These are phyloP conservation scores for Brassicogethes aeneus DNA, from an alignment of 2,888 invertebrate genomes.

Conservation along the genomic window DNA sequence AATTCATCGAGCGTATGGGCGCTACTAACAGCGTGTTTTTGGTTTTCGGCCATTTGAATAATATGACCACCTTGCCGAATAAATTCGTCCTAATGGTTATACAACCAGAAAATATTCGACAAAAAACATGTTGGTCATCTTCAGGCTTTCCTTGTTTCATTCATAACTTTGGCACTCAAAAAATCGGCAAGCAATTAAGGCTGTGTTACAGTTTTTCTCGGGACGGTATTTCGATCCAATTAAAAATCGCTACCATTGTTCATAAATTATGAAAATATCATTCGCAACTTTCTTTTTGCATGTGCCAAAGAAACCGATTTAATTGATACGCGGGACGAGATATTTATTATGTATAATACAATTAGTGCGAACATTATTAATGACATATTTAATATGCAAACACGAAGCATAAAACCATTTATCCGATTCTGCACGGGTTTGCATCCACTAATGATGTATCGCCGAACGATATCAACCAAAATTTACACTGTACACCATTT, in stretches of 20 bases:
- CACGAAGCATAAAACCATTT: constrained; percentile 1
- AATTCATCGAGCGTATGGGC: constrained; percentile 15
- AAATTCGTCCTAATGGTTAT: constrained; percentile 23
- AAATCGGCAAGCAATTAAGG: constrained; percentile 25
- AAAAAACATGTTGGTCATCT: constrained; percentile 14
- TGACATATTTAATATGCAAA: constrained; percentile 7
- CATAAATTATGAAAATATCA: constrained; percentile 25
- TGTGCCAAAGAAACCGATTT: constrained; percentile 8
- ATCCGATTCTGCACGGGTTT: too few relatives aligned
- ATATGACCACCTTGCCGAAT: constrained; percentile 22
- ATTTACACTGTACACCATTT: too few relatives aligned
- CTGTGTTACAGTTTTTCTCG: constrained; percentile 13
- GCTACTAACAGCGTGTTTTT: constrained; percentile 27
- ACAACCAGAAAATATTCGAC: constrained; percentile 16
- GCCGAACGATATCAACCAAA: too few relatives aligned
- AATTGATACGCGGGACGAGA: constrained; percentile 13
- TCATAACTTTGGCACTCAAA: constrained; percentile 20
- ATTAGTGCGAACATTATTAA: constrained; percentile 17
- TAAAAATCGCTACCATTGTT: constrained; percentile 18
- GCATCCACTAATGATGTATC: too few relatives aligned
- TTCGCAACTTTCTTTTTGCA: constrained; percentile 20
- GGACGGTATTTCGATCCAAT: constrained; percentile 24
- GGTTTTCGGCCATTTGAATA: constrained; percentile 20
- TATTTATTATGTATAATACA: constrained; percentile 15
- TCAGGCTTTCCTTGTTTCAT: constrained; percentile 17